Evolutionary conservation across 2,113 vertebrate genomes (phyloP).

Genomic region (Carettochelys insculpta): DNA sequence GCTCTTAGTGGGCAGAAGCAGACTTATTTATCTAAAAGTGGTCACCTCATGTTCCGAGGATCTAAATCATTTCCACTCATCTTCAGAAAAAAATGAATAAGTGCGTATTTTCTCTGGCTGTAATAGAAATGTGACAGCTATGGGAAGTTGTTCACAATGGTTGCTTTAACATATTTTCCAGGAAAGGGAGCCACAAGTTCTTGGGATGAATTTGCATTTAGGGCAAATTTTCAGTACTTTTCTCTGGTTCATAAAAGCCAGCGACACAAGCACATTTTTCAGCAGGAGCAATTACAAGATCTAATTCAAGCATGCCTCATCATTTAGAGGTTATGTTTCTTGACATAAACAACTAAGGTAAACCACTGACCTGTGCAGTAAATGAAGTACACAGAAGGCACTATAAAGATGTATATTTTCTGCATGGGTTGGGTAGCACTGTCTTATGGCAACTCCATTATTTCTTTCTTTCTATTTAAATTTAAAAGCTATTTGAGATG

Average conservation of each 20-base stretch:
- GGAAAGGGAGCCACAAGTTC: neutral
- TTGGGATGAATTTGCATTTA: conserved; percentile 31
- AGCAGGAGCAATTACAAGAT: conserved; percentile 33
- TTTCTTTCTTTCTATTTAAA: neutral
- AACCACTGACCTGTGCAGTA: neutral
- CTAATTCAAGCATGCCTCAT: conserved; percentile 29
- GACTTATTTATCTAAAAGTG: neutral
- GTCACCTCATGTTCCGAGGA: neutral
- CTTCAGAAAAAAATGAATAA: neutral
- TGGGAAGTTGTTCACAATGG: neutral
- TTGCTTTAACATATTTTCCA: neutral
- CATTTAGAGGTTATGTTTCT: neutral
- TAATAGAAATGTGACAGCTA: neutral
- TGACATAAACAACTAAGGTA: neutral
- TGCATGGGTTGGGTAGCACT: neutral
- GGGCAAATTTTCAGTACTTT: conserved; percentile 29
- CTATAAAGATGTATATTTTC: neutral
- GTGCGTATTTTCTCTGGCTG: neutral
- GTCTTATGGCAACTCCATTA: neutral
- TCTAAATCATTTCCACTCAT: neutral
- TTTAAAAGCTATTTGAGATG: neutral
- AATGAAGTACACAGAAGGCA: neutral
- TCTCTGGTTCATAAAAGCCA: conserved; percentile 20
- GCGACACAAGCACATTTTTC: neutral
- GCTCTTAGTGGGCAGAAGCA: conserved; percentile 3